These are phyloP conservation scores for Alcis repandata DNA, from an alignment of 2,888 invertebrate species.

Conservation along the genomic window DNA sequence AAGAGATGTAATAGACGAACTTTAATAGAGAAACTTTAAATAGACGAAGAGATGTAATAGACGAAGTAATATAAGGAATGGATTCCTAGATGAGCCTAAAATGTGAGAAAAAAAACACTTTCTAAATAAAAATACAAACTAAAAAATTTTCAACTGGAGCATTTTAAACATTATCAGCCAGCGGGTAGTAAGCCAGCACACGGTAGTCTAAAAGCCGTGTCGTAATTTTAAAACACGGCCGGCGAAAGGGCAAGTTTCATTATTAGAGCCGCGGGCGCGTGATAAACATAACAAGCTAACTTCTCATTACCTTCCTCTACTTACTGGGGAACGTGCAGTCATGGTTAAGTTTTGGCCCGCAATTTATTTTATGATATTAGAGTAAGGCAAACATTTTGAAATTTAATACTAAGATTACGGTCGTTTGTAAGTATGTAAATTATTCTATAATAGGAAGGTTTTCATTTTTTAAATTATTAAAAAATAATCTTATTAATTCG, in stretches of 20 bases:
- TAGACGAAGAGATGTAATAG: too few species aligned
- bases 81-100: too few species aligned
- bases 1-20: too few species aligned
- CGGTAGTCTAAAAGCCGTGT: constrained; percentile 20
- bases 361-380: not conserved
- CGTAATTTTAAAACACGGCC: constrained; percentile 37
- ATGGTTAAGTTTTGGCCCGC: constrained; percentile 3
- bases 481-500: not conserved
- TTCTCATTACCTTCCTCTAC: constrained; percentile 64
- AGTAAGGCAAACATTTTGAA: too few species aligned
- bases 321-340: constrained; percentile 50
- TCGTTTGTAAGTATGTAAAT: too few species aligned
- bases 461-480: too few species aligned
- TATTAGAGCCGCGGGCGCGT: constrained; percentile 43
- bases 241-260: constrained; percentile 37
- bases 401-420: too few species aligned
- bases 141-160: not conserved
- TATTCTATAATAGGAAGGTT: too few species aligned
- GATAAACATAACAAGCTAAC: constrained; percentile 64
- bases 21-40: too few species aligned
- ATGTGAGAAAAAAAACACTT: too few species aligned
- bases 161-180: constrained; percentile 4
- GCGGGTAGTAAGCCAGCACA: constrained; percentile 9
- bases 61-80: too few species aligned
- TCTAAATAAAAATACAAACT: not conserved